Evolutionary conservation across 1,140 invertebrate species (phyloP).

Genomic region (Thereuonema tuberculata): DNA sequence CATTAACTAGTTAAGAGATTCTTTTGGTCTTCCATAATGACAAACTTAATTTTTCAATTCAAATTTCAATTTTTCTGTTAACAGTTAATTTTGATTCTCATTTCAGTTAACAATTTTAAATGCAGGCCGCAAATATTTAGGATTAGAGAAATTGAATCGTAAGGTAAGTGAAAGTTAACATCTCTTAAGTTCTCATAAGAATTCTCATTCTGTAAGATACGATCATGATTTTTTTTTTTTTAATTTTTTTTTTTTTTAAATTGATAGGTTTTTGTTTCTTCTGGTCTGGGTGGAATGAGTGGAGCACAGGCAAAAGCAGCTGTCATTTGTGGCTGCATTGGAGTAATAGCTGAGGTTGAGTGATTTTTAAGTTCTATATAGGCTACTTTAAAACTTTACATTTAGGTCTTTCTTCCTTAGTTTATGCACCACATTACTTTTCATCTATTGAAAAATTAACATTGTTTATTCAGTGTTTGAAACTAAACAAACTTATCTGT

Average conservation of each 20-base stretch:
- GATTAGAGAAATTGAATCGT: constrained; percentile 36
- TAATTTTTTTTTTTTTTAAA: neutral
- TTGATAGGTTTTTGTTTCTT: constrained; percentile 42
- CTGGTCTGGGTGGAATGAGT: constrained; percentile 55
- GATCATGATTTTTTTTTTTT: constrained; percentile 3
- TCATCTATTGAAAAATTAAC: too few species aligned
- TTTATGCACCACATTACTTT: constrained; percentile 10
- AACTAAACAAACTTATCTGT: too few species aligned
- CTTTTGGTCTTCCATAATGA: too few species aligned
- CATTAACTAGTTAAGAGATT: too few species aligned
- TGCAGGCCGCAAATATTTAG: constrained; percentile 46
- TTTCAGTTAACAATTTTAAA: constrained; percentile 48
- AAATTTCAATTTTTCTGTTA: too few species aligned
- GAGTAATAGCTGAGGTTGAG: constrained; percentile 49
- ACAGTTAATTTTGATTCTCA: too few species aligned
- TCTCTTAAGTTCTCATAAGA: too few species aligned
- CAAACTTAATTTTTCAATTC: too few species aligned
- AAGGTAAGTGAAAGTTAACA: constrained; percentile 36
- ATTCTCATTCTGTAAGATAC: too few species aligned
- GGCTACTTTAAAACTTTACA: too few species aligned
- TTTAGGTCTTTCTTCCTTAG: too few species aligned
- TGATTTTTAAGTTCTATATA: neutral
- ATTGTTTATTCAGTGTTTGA: too few species aligned
- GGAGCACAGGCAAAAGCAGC: constrained; percentile 54
- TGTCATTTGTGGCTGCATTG: constrained; percentile 48